Conservation (phyloP, 2,888 invertebrate species). For the Mythimna impura region DNA sequence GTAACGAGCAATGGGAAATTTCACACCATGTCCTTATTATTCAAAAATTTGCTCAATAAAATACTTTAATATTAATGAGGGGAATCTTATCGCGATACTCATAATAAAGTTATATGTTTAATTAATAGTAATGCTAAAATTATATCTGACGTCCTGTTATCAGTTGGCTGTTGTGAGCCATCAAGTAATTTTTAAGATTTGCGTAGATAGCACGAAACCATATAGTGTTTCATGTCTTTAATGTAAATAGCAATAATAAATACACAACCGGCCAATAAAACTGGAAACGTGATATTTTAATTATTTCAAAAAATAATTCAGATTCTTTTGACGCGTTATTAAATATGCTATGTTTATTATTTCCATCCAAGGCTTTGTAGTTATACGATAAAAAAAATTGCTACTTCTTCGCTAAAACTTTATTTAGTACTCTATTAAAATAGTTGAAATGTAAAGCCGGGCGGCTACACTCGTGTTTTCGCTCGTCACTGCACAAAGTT, state of each 20-base stretch:
- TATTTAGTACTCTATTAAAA: conserved; percentile 45
- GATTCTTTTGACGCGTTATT: conserved; percentile 37
- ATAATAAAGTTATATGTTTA: conserved; percentile 27
- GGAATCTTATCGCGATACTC: conserved; percentile 16
- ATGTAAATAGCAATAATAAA: conserved; percentile 31
- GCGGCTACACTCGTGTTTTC: conserved; percentile 36
- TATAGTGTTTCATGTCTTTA: conserved; percentile 21
- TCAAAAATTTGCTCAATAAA: conserved; percentile 8
- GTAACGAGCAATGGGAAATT: not conserved
- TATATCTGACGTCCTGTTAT: not conserved
- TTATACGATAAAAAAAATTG: conserved; percentile 47
- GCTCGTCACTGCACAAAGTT: conserved; percentile 35
- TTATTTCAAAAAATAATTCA: conserved; percentile 35
- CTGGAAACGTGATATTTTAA: conserved; percentile 38
- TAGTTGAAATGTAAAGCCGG: conserved; percentile 46
- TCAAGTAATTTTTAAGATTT: conserved; percentile 17
- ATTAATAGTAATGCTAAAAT: conserved; percentile 11
- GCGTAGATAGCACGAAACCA: conserved; percentile 9
- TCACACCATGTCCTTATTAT: not conserved
- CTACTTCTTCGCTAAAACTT: conserved; percentile 44
- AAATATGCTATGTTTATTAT: conserved; percentile 52
- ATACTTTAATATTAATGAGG: conserved; percentile 13
- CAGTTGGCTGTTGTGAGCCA: not conserved
- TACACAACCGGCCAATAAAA: conserved; percentile 35
- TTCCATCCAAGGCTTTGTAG: conserved; percentile 36